Base-by-base conservation (phyloP, 2,888 invertebrate genomes). In the Lydus trimaculatus region DNA sequence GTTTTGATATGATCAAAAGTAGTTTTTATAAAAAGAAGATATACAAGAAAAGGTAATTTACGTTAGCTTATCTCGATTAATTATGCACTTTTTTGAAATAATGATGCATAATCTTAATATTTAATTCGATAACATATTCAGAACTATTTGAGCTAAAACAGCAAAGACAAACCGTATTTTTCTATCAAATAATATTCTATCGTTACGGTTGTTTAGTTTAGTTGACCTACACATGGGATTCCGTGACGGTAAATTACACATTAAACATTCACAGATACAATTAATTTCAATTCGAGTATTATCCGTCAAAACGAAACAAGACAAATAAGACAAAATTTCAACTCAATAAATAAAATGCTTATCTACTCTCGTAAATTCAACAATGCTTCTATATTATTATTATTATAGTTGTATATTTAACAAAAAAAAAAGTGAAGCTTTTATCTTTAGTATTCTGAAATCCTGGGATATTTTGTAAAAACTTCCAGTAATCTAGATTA, bases 401-500 rank as follows among this genome's bases (percentile, higher is more conserved):
- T 3, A 17, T 20, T 25, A 25, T n/a, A 28, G 7, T 25, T 28
- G 1, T 28, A 28, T 28, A 28, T 56, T 25, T n/a, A 23, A 25
- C 23, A 52, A 52, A 52, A 48, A 17, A n/a, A 23, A 52, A 25
- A 56, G 15, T 56, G 8, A 7, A 70, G 72, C 76, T 73, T 76
- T 80, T 78, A 79, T 78, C 78, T 67, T 67, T 60, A 56, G 68
- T 73, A 76, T 77, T 76, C 78, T 65, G 74, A 78, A 77, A 79
- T 80, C 77, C 78, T 66, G 76, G 76, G 75, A 15, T 56, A 56
- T 56, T 75, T 78, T 78, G 78, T 79, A 79, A 80, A n/a, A 80
- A 80, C 79, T 81, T 79, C 74, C 78, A 78, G 81, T 81, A 80
- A 81, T 81, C 80, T 80, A 80, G 81, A 80, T 81, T 80, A 80